Percentiles rank a stretch among this genome's conserved stretches.
Evolutionary conservation across 2,113 vertebrate species (phyloP).

Genomic region (Orientallactaga bullata): DNA sequence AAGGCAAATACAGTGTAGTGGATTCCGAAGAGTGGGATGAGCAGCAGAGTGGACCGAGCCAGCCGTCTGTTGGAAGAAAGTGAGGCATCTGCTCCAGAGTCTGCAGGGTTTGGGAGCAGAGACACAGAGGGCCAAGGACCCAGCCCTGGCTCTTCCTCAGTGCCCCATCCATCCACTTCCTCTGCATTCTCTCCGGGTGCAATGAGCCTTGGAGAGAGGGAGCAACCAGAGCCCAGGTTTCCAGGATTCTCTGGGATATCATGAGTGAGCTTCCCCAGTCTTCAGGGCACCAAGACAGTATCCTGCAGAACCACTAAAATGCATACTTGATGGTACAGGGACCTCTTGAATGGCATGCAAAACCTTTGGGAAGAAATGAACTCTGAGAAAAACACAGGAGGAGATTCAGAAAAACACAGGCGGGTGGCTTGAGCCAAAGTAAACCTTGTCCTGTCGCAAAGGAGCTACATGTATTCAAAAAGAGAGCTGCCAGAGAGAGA

Average conservation of each 20-base stretch:
- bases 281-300: not conserved
- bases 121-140: not conserved
- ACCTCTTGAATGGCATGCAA: not conserved
- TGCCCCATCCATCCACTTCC: not conserved
- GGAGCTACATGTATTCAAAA: not conserved
- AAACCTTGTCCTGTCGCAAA: not conserved
- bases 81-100: not conserved
- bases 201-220: not conserved
- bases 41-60: constrained; percentile 96
- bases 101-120: not conserved
- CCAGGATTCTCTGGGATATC: not conserved
- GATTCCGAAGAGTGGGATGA: constrained; percentile 98
- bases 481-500: not conserved
- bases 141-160: not conserved
- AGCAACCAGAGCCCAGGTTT: not conserved
- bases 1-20: constrained; percentile 99
- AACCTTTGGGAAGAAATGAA: not conserved
- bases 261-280: not conserved
- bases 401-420: no score
- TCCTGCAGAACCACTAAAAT: not conserved
- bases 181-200: not conserved
- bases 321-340: not conserved
- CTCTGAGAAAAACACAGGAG: no score
- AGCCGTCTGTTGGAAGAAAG: constrained; percentile 90
- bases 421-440: not conserved